Conservation (phyloP, 2,797 vertebrate species). For the Diplodus puntazzo region DNA sequence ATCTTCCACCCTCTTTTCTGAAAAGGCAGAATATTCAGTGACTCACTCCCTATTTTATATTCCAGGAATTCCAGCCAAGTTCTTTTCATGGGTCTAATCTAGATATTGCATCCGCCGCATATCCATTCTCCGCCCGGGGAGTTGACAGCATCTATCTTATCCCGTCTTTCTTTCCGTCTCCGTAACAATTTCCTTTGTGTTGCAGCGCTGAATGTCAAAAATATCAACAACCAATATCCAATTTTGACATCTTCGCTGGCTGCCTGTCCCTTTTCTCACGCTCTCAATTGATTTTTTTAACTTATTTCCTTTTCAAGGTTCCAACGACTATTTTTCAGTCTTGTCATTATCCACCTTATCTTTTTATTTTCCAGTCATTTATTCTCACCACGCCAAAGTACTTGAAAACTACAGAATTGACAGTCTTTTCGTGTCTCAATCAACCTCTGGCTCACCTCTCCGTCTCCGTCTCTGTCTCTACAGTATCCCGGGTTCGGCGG, state of each 20-base stretch:
- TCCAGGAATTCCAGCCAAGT: slow-evolving; percentile 70
- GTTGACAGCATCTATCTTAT: slow-evolving; percentile 58
- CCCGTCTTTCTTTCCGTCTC: slow-evolving; percentile 53
- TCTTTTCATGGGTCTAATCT: slow-evolving; percentile 63
- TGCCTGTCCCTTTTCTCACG: slow-evolving; percentile 48
- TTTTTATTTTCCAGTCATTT: slow-evolving; percentile 33
- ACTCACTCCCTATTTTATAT: slow-evolving; percentile 79
- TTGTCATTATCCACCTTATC: slow-evolving; percentile 41
- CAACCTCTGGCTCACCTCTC: slow-evolving; percentile 31
- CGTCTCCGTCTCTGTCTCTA: slow-evolving; percentile 30
- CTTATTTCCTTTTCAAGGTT: slow-evolving; percentile 23
- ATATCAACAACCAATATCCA: slow-evolving; percentile 65
- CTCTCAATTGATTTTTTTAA: slow-evolving; percentile 42
- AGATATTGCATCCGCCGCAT: slow-evolving; percentile 53
- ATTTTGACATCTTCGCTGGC: slow-evolving; percentile 64
- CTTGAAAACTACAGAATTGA: slow-evolving; percentile 40
- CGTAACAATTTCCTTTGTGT: slow-evolving; percentile 67
- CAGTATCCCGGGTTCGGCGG: slow-evolving; percentile 95
- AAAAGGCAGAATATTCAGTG: slow-evolving; percentile 60
- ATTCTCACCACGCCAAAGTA: slow-evolving; percentile 17
- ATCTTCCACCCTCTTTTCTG: slow-evolving; percentile 18
- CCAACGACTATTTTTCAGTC: slow-evolving; percentile 26
- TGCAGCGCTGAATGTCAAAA: slow-evolving; percentile 60
- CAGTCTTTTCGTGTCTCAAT: slow-evolving; percentile 41
- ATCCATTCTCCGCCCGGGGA: slow-evolving; percentile 44